A percentile compares a stretch with the other conserved stretches of the same genome.
phyloP scores from a whole-genome alignment of 2,113 vertebrate species.

The Peromyscus maniculatus region DNA sequence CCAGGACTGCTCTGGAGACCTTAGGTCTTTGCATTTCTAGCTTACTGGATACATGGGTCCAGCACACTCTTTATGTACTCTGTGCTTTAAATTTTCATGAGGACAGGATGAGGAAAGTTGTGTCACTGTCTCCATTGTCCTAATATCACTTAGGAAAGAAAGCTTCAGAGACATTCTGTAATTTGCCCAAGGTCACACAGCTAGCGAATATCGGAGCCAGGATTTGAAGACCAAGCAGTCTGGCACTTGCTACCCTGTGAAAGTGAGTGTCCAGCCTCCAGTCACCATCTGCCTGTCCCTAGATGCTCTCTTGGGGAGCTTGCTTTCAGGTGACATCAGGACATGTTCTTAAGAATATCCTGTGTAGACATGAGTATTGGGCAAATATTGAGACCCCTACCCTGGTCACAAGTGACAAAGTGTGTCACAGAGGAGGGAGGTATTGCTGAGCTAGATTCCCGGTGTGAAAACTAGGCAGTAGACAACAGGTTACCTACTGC shows the following conservation, averaged over 20 bases:
- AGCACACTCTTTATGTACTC: background rate
- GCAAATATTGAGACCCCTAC: background rate
- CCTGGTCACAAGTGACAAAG: background rate
- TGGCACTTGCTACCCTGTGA: background rate
- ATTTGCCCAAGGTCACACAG: background rate
- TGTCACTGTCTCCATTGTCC: background rate
- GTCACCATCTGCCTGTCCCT: background rate
- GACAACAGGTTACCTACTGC: background rate
- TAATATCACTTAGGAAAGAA: background rate
- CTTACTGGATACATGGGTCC: background rate
- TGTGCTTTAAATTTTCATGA: slow-evolving; percentile 8
- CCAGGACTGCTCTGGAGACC: background rate
- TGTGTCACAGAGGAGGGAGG: background rate
- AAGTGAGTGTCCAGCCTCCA: background rate
- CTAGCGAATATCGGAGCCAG: background rate
- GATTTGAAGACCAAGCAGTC: background rate
- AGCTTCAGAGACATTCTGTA: background rate
- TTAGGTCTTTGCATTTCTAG: background rate
- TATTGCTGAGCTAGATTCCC: background rate
- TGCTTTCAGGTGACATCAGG: accelerated
- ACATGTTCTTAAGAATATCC: background rate
- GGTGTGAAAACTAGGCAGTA: background rate
- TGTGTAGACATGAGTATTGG: background rate
- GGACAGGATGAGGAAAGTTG: background rate
- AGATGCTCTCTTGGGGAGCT: too few species aligned